Evolutionary conservation across 2,797 vertebrate genomes (phyloP), one percentile per base, ranked within the genome.

Genomic region (Spatula clypeata): DNA sequence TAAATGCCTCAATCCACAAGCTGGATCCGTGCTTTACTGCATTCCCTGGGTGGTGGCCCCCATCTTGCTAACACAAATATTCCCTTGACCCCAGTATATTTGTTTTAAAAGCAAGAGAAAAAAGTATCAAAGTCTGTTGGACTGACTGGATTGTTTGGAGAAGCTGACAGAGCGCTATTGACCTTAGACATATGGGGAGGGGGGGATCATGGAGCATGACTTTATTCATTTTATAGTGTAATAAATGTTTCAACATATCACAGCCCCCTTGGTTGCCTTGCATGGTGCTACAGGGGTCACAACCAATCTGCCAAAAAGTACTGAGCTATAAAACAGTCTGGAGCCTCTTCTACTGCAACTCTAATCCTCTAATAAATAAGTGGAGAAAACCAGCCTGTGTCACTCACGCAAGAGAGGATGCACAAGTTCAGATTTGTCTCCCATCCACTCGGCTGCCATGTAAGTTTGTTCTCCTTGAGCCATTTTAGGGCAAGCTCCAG

Each of bases 161-260:
- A 95, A 74, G 74, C 74, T 94, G 70, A 38, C 49, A 88, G 86
- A 90, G 74, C 71, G 82, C 32, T 85, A 32, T 3, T 93, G 86
- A 86, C 85, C 85, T 93, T 79, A 81, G n/a, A 45, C 9, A 5
- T 70, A 38, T 12, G 9, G 17, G 5, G 23, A 13, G 4, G 10
- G 14, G 7, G 11, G 4, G 42, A 29, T 79, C 82, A 94, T 40
- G 53, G 74, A 92, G 70, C 86, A 90, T 40, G 31, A 85, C 32
- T 61, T 9, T 71, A 70, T 89, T 90, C 5, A 67, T 93, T 96
- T 95, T 82, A 85, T 61, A 67, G 60, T 77, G 90, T 90, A 95
- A 95, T 95, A 96, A 95, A 94, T 82, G 40, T 96, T 95, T 84
- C 81, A 90, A 38, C 76, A 31, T 84, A 86, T 92, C 67, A 61